Base-by-base conservation (phyloP, 2,888 invertebrate genomes). In the Temnothorax unifasciatus region DNA sequence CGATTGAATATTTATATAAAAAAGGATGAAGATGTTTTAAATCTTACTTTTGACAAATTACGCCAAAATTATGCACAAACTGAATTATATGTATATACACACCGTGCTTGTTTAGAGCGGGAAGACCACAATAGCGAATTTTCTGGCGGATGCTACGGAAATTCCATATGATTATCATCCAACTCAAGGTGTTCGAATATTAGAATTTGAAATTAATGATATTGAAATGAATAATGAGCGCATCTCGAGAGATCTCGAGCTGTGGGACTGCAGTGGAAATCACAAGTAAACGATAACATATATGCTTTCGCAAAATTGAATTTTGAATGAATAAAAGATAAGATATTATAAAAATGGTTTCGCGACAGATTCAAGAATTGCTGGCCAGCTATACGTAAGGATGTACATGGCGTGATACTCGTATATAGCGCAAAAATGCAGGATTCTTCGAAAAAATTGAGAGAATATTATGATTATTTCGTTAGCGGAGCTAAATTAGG, bases 261-360 rank as follows among this genome's bases (percentile, higher is more conserved):
- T 98, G 68, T 97, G 97, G 97, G 97, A 98, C 93, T 97, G 97
- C 94, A 97, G 97, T 93, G 97, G 97, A 21, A 97, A 97, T 93
- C 96, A 96, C 90, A 97, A 96, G 97, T 97, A 96, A 11, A 38
- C 4, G 54, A 63, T 41, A 54, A 34, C 5, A 47, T 8, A 50
- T 11, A 41, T 57, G n/a, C 2, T 57, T 57, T 54, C 3, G 3
- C 18, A 15, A 59, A 34, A 8, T 13, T 59, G 0, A 21, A 52
- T 77, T 69, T 63, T 50, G 5, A 47, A 47, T 47, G 41, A 47
- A 34, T 34, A 2, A 59, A 41, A 50, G 6, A 59, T 1, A 3
- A 15, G 5, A 64, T 44, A n/a, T 15, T 52, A 18, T 34, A 9
- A 18, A 47, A 63, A 61, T 44, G 1, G 47, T 74, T 64, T 25